These are phyloP conservation scores for Cydia amplana DNA, from an alignment of 1,140 invertebrate genomes.

Conservation along the genomic window DNA sequence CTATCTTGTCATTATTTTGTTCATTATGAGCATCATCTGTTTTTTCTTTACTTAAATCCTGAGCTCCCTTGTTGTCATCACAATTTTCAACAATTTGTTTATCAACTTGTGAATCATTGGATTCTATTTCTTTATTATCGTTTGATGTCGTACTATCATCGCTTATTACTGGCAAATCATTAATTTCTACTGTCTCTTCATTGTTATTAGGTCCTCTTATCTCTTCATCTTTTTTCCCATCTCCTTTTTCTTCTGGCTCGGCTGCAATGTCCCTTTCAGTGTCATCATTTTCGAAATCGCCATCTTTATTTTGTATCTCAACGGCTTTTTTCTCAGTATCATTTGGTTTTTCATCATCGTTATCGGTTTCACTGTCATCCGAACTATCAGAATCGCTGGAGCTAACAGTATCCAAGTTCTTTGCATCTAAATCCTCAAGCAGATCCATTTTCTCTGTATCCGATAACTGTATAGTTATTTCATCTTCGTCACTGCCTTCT, in stretches of 20 bases:
- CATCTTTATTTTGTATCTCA: not conserved
- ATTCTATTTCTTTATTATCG: not conserved
- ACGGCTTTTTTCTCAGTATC: not conserved
- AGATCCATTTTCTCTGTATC: conserved; percentile 78
- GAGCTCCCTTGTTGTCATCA: not conserved
- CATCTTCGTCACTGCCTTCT: conserved; percentile 69
- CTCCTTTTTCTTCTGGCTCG: not conserved
- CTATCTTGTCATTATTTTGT: not conserved
- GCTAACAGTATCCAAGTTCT: conserved; percentile 51
- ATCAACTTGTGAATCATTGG: not conserved
- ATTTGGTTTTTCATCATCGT: conserved; percentile 18
- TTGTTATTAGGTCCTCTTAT: conserved; percentile 9
- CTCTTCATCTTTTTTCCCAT: not conserved
- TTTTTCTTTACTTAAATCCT: not conserved
- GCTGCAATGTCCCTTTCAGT: not conserved
- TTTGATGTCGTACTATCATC: not conserved
- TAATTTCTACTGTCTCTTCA: conserved; percentile 3
- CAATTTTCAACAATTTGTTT: not conserved
- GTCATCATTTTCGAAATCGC: not conserved
- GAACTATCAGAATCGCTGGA: conserved; percentile 42
- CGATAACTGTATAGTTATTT: conserved; percentile 74
- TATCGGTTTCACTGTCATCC: conserved; percentile 50
- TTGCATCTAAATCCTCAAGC: conserved; percentile 67
- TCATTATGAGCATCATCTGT: not conserved
- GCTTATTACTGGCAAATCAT: not conserved